Conservation (phyloP, 1,140 invertebrate genomes). For the Cydia strobilella region DNA sequence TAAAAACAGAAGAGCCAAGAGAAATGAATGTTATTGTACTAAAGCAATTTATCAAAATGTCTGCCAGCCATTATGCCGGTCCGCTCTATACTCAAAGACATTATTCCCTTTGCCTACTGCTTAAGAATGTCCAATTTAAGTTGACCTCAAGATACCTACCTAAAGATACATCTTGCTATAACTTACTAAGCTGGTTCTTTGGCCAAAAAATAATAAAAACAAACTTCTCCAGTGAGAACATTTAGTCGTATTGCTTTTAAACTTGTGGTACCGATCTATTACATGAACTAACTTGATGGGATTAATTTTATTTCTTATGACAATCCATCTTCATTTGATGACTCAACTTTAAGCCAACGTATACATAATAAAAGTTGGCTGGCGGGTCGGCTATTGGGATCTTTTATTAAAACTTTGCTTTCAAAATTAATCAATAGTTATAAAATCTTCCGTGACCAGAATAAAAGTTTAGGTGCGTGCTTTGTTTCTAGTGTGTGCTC, state of each 20-base stretch:
- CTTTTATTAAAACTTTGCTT: constrained; percentile 12
- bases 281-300: constrained; percentile 27
- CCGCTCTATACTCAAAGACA: constrained; percentile 11
- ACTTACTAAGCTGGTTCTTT: neutral
- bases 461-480: constrained; percentile 7
- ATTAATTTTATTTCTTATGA: constrained; percentile 29
- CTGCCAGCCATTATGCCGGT: constrained; percentile 1
- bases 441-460: constrained; percentile 16
- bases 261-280: constrained; percentile 22
- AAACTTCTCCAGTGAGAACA: constrained; percentile 5
- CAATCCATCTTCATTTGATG: constrained; percentile 18
- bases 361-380: constrained; percentile 29
- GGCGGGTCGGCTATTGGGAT: neutral
- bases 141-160: neutral
- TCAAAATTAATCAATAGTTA: constrained; percentile 13
- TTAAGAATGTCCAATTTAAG: neutral
- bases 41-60: constrained; percentile 32
- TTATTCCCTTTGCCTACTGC: neutral
- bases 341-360: constrained; percentile 8
- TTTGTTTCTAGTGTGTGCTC: constrained; percentile 28
- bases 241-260: constrained; percentile 14
- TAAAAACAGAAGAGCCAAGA: constrained; percentile 31
- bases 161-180: too few species aligned
- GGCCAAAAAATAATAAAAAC: neutral
- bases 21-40: constrained; percentile 31